Evolutionary conservation across 2,113 vertebrate genomes (phyloP), one percentile per base, ranked within the genome.

Genomic region (Pollimyrus isidori): DNA sequence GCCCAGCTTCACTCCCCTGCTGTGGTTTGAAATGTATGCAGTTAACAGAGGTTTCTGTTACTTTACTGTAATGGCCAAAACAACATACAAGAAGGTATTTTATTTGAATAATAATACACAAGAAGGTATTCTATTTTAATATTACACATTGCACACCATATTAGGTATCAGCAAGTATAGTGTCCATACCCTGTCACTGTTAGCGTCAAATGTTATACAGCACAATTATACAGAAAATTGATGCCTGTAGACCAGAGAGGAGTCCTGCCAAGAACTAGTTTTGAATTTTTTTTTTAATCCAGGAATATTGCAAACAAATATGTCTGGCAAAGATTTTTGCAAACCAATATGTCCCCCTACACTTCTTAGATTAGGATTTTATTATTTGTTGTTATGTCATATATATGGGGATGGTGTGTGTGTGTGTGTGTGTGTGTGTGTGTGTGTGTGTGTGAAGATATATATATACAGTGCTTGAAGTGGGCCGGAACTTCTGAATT

Each of bases 91-190:
- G 39, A 46, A 84, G 45, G 21, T 48, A 84, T 23, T n/a, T 46
- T 4, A 84, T 46, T 84, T 84, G 10, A 82, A 82, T 82, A 69
- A 69, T 69, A 30, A 69, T 82, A 82, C 76, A 82, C 76, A 82
- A 82, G 35, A 42, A 42, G 4, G 35, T 82, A 45, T 80, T 35
- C 35, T 49, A 48, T 49, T 86, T 86, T 21, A 85, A 42, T 45
- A 85, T 49, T 48, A 48, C 83, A 49, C 83, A 30, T 50, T 23
- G 42, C 45, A 85, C 10, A 26, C 48, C 83, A 30, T 48, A n/a
- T 86, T 50, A 26, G 45, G 23, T 49, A 48, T 80, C 17, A 80
- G 19, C 48, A 48, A 48, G 39, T 56, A 52, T 87, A 19, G 50
- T 87, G 49, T 87, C 26, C 11, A 26, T 50, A 87, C 48, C 26